Conservation (phyloP, 2,113 vertebrate species). For the Ptyas mucosa region DNA sequence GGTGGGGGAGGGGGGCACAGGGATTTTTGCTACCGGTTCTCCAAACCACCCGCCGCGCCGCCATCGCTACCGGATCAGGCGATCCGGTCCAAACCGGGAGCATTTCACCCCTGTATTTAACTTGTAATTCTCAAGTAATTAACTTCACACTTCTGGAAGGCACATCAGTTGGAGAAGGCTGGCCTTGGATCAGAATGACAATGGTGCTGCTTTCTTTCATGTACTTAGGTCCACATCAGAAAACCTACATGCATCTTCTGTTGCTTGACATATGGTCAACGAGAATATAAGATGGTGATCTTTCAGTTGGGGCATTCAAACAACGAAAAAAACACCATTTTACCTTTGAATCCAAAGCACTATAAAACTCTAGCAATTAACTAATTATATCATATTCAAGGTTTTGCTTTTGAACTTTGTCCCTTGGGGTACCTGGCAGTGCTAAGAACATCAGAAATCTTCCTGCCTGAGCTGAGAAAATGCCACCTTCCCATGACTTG, state of each 20-base stretch:
- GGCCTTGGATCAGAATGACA: neutral
- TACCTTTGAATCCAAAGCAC: neutral
- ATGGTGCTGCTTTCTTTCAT: neutral
- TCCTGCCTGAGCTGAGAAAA: neutral
- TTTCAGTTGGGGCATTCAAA: neutral
- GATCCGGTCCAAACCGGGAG: no score
- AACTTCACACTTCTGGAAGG: neutral
- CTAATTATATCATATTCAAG: neutral
- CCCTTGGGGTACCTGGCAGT: neutral
- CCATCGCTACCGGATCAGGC: no score
- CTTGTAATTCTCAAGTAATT: neutral
- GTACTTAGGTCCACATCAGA: neutral
- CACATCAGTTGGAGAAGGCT: neutral
- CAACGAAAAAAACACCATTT: neutral
- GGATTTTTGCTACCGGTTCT: no score
- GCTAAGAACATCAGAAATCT: neutral
- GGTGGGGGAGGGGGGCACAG: no score
- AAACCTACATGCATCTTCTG: neutral
- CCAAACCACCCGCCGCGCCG: no score
- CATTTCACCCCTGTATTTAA: no score
- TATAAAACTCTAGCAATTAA: neutral
- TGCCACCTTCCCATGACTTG: neutral
- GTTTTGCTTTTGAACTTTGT: neutral
- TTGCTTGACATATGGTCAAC: neutral
- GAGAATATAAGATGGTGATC: neutral